Conservation (phyloP, 2,888 invertebrate species). For the Brachyptera risi region DNA sequence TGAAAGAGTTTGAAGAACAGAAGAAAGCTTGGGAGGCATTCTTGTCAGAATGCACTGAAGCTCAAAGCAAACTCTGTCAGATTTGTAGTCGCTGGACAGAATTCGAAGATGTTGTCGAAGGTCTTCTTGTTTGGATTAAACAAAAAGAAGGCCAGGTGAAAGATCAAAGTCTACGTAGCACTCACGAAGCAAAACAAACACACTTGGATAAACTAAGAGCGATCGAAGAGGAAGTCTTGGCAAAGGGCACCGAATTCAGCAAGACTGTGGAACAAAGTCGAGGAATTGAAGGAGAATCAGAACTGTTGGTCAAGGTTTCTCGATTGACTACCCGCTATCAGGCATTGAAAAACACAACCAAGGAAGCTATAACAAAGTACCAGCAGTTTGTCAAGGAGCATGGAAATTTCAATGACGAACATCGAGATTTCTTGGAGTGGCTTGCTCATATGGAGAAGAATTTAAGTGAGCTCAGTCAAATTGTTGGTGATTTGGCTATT, state of each 20-base stretch:
- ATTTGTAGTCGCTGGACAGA: slow-evolving; percentile 77
- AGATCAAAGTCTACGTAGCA: slow-evolving; percentile 84
- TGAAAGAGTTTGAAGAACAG: slow-evolving; percentile 69
- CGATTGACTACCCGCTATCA: slow-evolving; percentile 78
- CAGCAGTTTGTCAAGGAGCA: slow-evolving; percentile 84
- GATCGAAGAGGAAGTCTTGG: slow-evolving; percentile 64
- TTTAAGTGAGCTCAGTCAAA: slow-evolving; percentile 72
- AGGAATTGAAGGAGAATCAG: slow-evolving; percentile 68
- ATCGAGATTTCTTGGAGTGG: slow-evolving; percentile 72
- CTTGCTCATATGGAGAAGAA: slow-evolving; percentile 67
- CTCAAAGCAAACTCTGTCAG: slow-evolving; percentile 67
- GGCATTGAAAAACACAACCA: slow-evolving; percentile 72
- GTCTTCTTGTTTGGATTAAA: slow-evolving; percentile 79
- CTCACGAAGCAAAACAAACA: slow-evolving; percentile 72
- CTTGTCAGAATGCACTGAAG: slow-evolving; percentile 63
- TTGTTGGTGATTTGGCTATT: slow-evolving; percentile 79
- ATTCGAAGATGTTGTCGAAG: slow-evolving; percentile 72
- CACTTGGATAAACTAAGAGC: slow-evolving; percentile 73
- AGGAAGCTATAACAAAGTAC: slow-evolving; percentile 79
- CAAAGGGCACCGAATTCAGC: slow-evolving; percentile 64
- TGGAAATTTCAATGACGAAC: slow-evolving; percentile 64
- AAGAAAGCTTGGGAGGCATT: slow-evolving; percentile 73
- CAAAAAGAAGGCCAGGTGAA: slow-evolving; percentile 79
- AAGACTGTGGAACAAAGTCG: slow-evolving; percentile 64
- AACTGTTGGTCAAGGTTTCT: slow-evolving; percentile 68